Conservation (phyloP, 2,797 vertebrate species). For the Florisuga fusca region DNA sequence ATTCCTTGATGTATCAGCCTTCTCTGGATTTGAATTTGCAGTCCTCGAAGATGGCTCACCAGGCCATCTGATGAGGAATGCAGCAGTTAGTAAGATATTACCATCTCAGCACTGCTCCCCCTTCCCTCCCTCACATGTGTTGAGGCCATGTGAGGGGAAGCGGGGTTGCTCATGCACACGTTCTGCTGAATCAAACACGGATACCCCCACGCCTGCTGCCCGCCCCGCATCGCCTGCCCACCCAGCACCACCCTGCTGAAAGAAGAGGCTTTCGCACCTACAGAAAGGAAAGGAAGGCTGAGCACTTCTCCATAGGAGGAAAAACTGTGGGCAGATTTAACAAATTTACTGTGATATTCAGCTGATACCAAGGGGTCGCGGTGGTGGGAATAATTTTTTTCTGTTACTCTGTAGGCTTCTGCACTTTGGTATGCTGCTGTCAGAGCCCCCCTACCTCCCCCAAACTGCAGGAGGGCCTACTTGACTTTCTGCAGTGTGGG, state of each 20-base stretch:
- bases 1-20: slow-evolving; percentile 18
- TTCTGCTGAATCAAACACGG: slow-evolving; percentile 53
- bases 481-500: background rate
- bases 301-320: slow-evolving; percentile 48
- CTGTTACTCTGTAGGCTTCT: background rate
- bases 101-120: background rate
- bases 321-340: slow-evolving; percentile 38
- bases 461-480: background rate
- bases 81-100: slow-evolving; percentile 43
- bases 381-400: background rate
- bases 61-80: slow-evolving; percentile 44
- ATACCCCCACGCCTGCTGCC: slow-evolving; percentile 25
- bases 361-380: background rate
- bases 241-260: background rate
- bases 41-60: background rate
- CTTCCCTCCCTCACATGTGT: slow-evolving; percentile 10
- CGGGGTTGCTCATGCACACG: background rate
- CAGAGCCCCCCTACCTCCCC: background rate
- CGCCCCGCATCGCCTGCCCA: background rate
- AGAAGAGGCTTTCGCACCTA: slow-evolving; percentile 57
- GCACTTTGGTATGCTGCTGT: rapidly evolving
- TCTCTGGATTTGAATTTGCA: background rate
- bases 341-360: slow-evolving; percentile 6
- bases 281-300: background rate
- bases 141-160: slow-evolving; percentile 49